phyloP scores from a whole-genome alignment of 2,797 vertebrate species.

The Micromesistius poutassou region DNA sequence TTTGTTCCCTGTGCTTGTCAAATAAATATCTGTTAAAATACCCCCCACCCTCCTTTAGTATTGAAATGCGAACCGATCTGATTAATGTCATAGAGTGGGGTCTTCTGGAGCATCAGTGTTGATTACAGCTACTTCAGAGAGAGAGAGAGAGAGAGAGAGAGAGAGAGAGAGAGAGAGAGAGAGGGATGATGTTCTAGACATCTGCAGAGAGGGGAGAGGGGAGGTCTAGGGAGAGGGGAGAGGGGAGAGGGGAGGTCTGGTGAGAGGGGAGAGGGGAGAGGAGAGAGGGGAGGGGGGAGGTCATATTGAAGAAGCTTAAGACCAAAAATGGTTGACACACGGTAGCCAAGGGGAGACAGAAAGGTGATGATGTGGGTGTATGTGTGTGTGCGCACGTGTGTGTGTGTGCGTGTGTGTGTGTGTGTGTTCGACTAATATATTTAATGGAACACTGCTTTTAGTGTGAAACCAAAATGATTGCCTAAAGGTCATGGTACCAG shows the following conservation, averaged over 20 bases:
- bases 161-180: too few relatives aligned
- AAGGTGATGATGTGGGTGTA: conserved; percentile 26
- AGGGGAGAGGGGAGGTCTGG: conserved; percentile 29
- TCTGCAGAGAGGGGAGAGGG: conserved; percentile 25
- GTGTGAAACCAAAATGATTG: not conserved
- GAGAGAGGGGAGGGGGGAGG: not conserved
- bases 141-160: conserved; percentile 30
- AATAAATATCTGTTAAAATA: conserved; percentile 55
- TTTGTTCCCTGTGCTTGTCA: conserved; percentile 63
- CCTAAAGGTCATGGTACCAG: not conserved
- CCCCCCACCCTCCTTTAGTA: conserved; percentile 38
- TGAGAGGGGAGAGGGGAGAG: conserved; percentile 34
- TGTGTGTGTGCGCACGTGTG: too few relatives aligned
- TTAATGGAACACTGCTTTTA: not conserved
- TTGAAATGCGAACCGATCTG: conserved; percentile 60
- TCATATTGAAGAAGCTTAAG: not conserved
- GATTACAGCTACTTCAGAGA: conserved; percentile 64
- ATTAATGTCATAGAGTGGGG: conserved; percentile 59
- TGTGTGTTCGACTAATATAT: not conserved
- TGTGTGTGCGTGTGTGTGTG: not conserved
- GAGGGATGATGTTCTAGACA: too few relatives aligned
- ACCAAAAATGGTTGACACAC: not conserved
- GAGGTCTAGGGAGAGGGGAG: not conserved
- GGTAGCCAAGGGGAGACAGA: conserved; percentile 23
- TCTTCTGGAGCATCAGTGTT: conserved; percentile 54